Evolutionary conservation across 2,797 vertebrate species (phyloP).

Genomic region (Prunella strophiata): DNA sequence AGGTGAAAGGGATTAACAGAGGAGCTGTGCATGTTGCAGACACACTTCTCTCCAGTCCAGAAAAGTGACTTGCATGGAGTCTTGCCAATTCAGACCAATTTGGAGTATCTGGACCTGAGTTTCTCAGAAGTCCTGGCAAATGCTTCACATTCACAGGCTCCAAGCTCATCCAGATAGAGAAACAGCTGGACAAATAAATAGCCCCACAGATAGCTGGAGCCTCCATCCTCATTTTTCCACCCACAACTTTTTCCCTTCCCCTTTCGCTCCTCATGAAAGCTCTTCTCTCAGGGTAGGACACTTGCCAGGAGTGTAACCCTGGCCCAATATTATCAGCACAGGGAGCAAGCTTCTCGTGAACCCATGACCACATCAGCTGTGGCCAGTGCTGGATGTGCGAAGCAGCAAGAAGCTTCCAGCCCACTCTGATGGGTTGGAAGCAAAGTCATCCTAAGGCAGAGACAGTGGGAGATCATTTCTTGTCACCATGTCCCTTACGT

Average conservation of each 20-base stretch:
- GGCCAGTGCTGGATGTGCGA: neutral
- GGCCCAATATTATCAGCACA: neutral
- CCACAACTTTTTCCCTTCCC: slow-evolving; percentile 39
- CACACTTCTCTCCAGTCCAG: neutral
- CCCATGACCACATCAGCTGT: neutral
- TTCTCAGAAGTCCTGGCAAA: slow-evolving; percentile 60
- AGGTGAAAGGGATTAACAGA: neutral
- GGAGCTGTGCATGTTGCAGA: neutral
- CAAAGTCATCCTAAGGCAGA: neutral
- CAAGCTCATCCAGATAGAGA: slow-evolving; percentile 31
- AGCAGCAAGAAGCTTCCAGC: neutral
- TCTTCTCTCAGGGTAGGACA: neutral
- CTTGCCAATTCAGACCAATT: slow-evolving; percentile 24
- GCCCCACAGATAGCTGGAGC: slow-evolving; percentile 33
- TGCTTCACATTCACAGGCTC: slow-evolving; percentile 18
- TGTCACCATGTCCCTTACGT: rapidly evolving
- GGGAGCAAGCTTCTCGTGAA: neutral
- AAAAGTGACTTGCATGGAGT: slow-evolving; percentile 25
- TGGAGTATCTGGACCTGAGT: neutral
- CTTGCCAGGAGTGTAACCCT: neutral
- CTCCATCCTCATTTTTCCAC: slow-evolving; percentile 55
- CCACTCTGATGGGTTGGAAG: neutral
- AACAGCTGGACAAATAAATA: slow-evolving; percentile 60
- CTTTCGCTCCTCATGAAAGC: neutral
- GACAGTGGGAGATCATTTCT: neutral